Base-by-base conservation (phyloP, 2,113 vertebrate genomes). In the Turnix velox region DNA sequence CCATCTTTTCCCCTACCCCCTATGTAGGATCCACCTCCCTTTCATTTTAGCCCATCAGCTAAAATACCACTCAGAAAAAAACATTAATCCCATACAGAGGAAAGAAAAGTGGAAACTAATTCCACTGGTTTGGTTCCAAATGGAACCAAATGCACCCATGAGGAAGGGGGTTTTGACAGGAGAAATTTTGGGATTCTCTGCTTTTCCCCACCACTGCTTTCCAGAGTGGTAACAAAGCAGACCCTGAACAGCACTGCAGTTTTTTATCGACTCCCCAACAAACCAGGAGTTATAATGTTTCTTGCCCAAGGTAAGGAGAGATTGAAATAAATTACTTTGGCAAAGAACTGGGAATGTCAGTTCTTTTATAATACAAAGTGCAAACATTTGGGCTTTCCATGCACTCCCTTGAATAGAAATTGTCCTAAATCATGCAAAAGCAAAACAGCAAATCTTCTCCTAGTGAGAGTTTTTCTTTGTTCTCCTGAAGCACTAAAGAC, bases 351-450 rank as follows among this genome's bases (percentile, higher is more conserved):
- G 59, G 91, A 79, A 87, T 84, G 62, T 66, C 87, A 83, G 84
- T 66, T 93, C 77, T 82, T 85, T 84, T 92, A 0, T 96, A 93
- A 94, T 83, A 94, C 87, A 43, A 91, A 93, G 77, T 94, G 71
- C 92, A 95, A 96, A 95, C 94, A 95, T 95, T 92, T 94, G 91
- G 75, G 74, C 67, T 35, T 94, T 48, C 54, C 5, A 2, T 80
- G 46, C 0, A 0, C 93, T 96, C 54, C 87, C 67, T 84, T 92
- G 92, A 96, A 95, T 96, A 93, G 74, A 95, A 96, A 94, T 88
- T 42, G 37, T 37, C 37, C 52, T 78, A 88, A 87, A 83, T 88
- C 89, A 84, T 39, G 54, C 81, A 66, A 79, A 79, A 93, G 79
- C 33, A 57, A 92, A 96, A 66, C 42, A 22, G 23, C 69, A 23